Evolutionary conservation across 2,797 vertebrate genomes (phyloP).

Genomic region (Pangasius larnaudii): DNA sequence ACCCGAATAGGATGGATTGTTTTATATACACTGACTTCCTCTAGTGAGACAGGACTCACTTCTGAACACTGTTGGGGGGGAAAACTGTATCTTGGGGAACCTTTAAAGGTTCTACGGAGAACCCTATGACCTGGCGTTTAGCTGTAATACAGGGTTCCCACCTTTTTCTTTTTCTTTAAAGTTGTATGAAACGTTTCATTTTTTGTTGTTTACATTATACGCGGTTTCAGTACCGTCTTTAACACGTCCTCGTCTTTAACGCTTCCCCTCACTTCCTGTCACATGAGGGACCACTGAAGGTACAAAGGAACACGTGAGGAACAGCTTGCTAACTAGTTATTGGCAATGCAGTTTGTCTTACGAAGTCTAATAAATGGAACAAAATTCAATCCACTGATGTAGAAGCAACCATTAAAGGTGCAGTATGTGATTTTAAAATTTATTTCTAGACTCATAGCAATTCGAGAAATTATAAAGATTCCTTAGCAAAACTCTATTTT

Average conservation of each 20-base stretch:
- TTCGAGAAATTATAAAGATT: not conserved
- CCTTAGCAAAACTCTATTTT: not conserved
- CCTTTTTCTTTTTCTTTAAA: not conserved
- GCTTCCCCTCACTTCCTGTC: not conserved
- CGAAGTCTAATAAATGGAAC: not conserved
- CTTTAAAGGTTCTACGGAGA: not conserved
- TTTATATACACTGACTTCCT: not conserved
- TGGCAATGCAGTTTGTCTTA: not conserved
- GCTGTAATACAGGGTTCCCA: not conserved
- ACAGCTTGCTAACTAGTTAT: not conserved
- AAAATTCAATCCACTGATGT: not conserved
- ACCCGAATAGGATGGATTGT: not conserved
- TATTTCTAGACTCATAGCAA: not conserved
- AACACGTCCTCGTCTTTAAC: slow-evolving; percentile 1
- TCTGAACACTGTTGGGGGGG: not conserved
- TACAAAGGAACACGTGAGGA: not conserved
- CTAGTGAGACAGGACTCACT: not conserved
- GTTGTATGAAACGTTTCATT: not conserved
- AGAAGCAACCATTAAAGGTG: not conserved
- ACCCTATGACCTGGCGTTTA: not conserved
- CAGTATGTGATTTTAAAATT: not conserved
- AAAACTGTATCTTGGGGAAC: not conserved
- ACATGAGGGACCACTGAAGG: not conserved
- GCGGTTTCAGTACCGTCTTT: not conserved
- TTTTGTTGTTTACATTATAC: not conserved